Evolutionary conservation across 2,113 vertebrate genomes (phyloP).

Genomic region (Propithecus coquereli): DNA sequence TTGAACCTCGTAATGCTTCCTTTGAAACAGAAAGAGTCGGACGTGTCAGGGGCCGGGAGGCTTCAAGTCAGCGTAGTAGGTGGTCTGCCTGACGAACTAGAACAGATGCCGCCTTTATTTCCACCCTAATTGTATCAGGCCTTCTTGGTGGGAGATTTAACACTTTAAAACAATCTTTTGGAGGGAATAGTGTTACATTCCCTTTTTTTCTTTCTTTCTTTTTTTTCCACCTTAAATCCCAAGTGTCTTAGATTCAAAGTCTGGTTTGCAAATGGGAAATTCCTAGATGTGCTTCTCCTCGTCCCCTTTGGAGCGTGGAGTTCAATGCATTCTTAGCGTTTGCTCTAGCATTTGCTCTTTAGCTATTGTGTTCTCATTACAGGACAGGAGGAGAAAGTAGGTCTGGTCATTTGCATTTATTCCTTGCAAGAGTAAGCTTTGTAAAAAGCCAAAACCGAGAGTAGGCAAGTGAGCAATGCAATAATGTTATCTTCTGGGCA

Average conservation of each 20-base stretch:
- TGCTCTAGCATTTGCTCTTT: not conserved
- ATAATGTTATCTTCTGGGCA: not conserved
- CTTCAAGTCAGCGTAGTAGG: not conserved
- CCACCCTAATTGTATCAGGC: not conserved
- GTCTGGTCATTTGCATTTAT: not conserved
- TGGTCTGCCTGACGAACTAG: not conserved
- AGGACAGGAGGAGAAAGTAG: not conserved
- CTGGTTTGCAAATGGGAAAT: not conserved
- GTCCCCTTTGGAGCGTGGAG: not conserved
- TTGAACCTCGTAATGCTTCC: not conserved
- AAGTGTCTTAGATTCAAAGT: constrained; percentile 7
- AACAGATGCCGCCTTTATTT: constrained; percentile 7
- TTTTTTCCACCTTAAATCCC: not conserved
- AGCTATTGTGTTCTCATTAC: not conserved
- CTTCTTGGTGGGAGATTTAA: constrained; percentile 32
- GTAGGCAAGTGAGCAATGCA: no score
- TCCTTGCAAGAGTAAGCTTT: not conserved
- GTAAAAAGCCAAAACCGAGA: not conserved
- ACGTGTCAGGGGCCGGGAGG: not conserved
- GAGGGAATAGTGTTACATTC: not conserved
- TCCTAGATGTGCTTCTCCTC: not conserved
- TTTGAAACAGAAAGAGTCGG: constrained; percentile 24
- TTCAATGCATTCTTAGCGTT: not conserved
- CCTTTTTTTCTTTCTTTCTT: not conserved
- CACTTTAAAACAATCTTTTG: not conserved